Base-by-base conservation (phyloP, 2,888 invertebrate genomes). In the Amblyjoppa fuscipennis region DNA sequence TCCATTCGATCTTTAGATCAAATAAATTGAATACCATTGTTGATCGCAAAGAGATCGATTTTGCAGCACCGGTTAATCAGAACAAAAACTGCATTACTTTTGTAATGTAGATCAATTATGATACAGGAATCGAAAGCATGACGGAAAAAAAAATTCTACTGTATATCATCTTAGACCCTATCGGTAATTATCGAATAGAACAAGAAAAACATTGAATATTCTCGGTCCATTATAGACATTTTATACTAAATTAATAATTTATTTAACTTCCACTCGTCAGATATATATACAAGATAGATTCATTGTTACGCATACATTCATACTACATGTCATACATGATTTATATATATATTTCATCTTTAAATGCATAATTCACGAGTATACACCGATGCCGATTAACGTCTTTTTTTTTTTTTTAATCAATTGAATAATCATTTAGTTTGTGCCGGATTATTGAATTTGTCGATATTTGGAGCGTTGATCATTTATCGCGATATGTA, bases 181-280 rank as follows among this genome's bases (percentile, higher is more conserved):
- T 85, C 68, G 70, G 74, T 84, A 74, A 53, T 81, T 76, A 41
- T 28, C 49, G 34, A 53, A 45, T 83, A 85, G 28, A 61, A 61
- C 13, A 16, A 82, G 34, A 38, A 75, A 76, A 11, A 77, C 61
- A 76, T 73, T 77, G 20, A 71, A 80, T 76, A 78, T 85, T 71
- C 75, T 82, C 64, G 28, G 56, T 31, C 79, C 75, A 56, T 75
- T 79, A 79, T 79, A 79, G 79, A n/a, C 64, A 71, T 79, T 82
- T 85, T 85, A 45, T 85, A 83, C 66, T 85, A 85, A 82, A 80
- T 79, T 79, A 85, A 80, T 85, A 77, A 85, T 76, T 85, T 85
- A 85, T 85, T 85, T 83, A 71, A 85, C 61, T 80, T 83, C 77
- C 80, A 68, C 75, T 41, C 68, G n/a, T 68, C 71, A 74, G 79